phyloP scores from a whole-genome alignment of 2,113 vertebrate species.

The Notarius quadriscutis region DNA sequence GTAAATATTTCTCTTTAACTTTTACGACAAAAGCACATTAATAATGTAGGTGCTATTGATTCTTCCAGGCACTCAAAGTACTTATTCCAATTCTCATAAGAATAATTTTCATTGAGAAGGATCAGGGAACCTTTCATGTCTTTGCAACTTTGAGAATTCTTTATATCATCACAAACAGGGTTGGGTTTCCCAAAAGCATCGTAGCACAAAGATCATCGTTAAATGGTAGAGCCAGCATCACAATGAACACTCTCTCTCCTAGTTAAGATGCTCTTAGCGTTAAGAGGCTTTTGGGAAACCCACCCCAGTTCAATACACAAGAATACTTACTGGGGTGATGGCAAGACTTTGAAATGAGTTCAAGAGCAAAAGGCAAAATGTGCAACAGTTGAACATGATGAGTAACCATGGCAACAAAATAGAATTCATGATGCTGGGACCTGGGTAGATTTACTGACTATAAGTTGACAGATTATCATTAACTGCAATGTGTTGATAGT shows the following conservation, averaged over 20 bases:
- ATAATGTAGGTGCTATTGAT: constrained; percentile 6
- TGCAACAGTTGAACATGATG: neutral
- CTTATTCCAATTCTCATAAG: neutral
- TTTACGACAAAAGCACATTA: neutral
- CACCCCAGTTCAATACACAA: neutral
- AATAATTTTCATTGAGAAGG: neutral
- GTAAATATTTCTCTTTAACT: neutral
- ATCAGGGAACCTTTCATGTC: neutral
- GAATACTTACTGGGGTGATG: neutral
- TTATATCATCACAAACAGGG: neutral
- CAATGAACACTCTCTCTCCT: too few relatives aligned
- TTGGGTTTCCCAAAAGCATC: too few relatives aligned
- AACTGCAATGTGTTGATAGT: neutral
- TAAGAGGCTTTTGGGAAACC: too few relatives aligned
- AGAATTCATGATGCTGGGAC: neutral
- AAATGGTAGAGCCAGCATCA: too few relatives aligned
- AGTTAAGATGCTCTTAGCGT: too few relatives aligned
- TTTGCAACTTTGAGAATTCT: neutral
- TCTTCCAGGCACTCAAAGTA: neutral
- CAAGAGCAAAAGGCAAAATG: neutral
- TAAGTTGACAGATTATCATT: neutral
- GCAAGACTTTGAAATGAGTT: neutral
- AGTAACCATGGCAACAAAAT: neutral
- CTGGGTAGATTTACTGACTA: neutral
- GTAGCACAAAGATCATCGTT: too few relatives aligned